Conservation (phyloP, 1,140 invertebrate genomes). For the Periplaneta americana region DNA sequence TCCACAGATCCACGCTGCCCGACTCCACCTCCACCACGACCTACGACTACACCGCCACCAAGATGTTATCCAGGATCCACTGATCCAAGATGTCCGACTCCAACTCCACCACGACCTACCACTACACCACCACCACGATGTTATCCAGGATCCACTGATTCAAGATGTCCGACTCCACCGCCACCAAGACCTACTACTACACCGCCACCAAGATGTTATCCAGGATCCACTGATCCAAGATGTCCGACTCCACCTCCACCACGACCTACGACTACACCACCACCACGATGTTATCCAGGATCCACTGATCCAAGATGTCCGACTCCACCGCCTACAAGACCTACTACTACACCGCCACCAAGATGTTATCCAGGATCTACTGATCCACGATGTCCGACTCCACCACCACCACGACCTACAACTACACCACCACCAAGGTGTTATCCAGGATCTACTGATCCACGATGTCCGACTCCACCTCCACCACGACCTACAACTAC, state of each 20-base stretch:
- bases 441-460: conserved; percentile 33
- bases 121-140: conserved; percentile 23
- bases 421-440: conserved; percentile 21
- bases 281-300: conserved; percentile 20
- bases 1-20: no score
- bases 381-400: conserved; percentile 34
- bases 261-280: neutral
- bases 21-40: conserved; percentile 25
- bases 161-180: conserved; percentile 31
- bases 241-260: conserved; percentile 21
- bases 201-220: conserved; percentile 18
- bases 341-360: conserved; percentile 20
- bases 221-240: conserved; percentile 33
- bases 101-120: conserved; percentile 25
- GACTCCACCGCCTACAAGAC: conserved; percentile 16
- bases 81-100: conserved; percentile 25
- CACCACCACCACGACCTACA: conserved; percentile 19
- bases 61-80: conserved; percentile 27
- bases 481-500: conserved; percentile 20
- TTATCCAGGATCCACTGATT: conserved; percentile 33
- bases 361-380: conserved; percentile 17
- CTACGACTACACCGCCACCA: conserved; percentile 18
- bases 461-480: conserved; percentile 29
- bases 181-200: conserved; percentile 19
- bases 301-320: conserved; percentile 36